phyloP scores from a whole-genome alignment of 64 coral and sea anemone genomes.

The Montipora sp. region DNA sequence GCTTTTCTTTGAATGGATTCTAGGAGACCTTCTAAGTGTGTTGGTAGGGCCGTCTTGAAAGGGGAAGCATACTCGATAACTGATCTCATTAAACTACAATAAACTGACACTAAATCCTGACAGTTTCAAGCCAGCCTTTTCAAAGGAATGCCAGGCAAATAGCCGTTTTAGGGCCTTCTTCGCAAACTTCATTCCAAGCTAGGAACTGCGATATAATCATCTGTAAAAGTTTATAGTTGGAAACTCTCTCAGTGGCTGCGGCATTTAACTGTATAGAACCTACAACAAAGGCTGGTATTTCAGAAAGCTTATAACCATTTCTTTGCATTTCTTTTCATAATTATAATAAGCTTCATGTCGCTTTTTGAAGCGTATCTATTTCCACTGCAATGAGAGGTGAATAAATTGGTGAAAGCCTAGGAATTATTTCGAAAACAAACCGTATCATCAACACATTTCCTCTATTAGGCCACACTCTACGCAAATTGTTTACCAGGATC shows the following conservation, averaged over 20 bases:
- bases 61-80: neutral
- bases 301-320: neutral
- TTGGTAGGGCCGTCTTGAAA: neutral
- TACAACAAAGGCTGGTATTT: neutral
- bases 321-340: neutral
- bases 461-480: slow-evolving; percentile 8
- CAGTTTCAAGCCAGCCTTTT: neutral
- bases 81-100: neutral
- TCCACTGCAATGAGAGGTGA: neutral
- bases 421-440: slow-evolving; percentile 39
- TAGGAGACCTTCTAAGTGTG: neutral
- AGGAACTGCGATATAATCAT: neutral
- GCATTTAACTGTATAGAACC: neutral
- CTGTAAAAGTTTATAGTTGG: neutral
- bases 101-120: neutral
- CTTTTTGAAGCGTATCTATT: neutral
- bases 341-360: neutral
- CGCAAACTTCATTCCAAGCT: neutral
- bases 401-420: slow-evolving; percentile 9
- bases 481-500: slow-evolving; percentile 56
- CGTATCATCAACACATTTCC: slow-evolving; percentile 36
- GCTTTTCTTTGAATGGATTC: neutral
- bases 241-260: neutral
- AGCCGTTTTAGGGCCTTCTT: neutral
- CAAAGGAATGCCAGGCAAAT: neutral